A percentile compares a stretch with the other conserved stretches of the same genome.
phyloP scores from a whole-genome alignment of 2,797 vertebrate genomes.

The Leontopithecus rosalia region DNA sequence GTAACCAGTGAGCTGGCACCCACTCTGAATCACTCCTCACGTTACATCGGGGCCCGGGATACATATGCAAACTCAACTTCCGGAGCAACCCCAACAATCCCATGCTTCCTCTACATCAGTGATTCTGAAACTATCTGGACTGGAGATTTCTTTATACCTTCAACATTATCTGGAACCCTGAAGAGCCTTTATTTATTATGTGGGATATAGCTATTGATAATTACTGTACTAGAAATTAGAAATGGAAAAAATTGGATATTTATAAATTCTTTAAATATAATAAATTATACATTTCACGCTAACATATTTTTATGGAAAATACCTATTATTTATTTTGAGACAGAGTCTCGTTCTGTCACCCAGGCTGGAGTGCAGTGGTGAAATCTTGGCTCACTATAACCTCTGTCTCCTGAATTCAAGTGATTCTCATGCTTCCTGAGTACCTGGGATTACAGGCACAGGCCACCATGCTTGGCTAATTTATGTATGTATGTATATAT shows the following conservation, averaged over 20 bases:
- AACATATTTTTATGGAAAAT: background rate
- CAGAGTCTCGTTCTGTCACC: background rate
- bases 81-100: rapidly evolving
- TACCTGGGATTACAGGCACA: background rate
- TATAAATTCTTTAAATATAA: background rate
- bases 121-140: background rate
- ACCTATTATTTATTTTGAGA: background rate
- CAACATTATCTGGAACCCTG: background rate
- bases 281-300: background rate
- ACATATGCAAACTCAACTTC: background rate
- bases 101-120: rapidly evolving
- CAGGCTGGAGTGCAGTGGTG: background rate
- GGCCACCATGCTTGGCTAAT: background rate
- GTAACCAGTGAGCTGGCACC: background rate
- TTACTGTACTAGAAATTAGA: background rate
- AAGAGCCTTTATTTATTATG: background rate
- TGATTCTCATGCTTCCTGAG: background rate
- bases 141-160: background rate
- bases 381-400: background rate
- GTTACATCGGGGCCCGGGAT: background rate
- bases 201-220: background rate
- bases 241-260: background rate
- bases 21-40: background rate
- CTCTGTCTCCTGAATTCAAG: background rate
- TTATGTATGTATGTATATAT: background rate